A percentile compares a stretch with the other conserved stretches of the same genome.
These are phyloP conservation scores for Branchellion lobata DNA, from an alignment of 2,888 invertebrate genomes.

Conservation along the genomic window DNA sequence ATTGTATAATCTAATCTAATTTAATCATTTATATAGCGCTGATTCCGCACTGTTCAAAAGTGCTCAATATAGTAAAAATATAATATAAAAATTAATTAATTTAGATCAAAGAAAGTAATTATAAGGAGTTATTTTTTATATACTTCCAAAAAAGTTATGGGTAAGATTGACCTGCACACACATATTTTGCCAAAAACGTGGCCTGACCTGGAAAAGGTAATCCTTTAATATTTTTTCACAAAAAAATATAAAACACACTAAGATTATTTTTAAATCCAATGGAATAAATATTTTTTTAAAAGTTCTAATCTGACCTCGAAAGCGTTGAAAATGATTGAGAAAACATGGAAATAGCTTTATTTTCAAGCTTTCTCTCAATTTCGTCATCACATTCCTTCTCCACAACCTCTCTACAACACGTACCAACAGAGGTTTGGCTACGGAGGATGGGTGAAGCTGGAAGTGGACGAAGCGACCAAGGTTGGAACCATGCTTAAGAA, in stretches of 20 bases:
- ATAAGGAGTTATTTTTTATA: too few species aligned
- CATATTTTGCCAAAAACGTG: conserved; percentile 66
- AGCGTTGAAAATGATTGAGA: too few species aligned
- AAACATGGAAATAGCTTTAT: too few species aligned
- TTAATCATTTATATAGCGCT: too few species aligned
- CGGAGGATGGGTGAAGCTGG: conserved; percentile 65
- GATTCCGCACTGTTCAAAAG: too few species aligned
- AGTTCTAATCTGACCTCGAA: too few species aligned
- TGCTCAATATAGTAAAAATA: too few species aligned
- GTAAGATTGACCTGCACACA: conserved; percentile 66
- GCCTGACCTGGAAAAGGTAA: conserved; percentile 65
- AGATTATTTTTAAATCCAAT: not conserved
- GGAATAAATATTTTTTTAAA: not conserved
- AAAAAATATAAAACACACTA: not conserved
- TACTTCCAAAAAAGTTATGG: conserved; percentile 44
- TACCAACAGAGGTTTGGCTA: conserved; percentile 65
- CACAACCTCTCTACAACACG: not conserved
- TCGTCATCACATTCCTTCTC: not conserved
- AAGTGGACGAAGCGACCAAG: conserved; percentile 58
- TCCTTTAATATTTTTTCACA: conserved; percentile 29
- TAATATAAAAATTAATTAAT: too few species aligned
- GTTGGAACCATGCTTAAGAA: conserved; percentile 64
- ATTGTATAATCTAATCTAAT: too few species aligned
- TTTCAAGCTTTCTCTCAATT: not conserved
- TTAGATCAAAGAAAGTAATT: too few species aligned